These are phyloP conservation scores for Aphelenchoides besseyi DNA, from an alignment of 1,140 invertebrate genomes.

Conservation along the genomic window DNA sequence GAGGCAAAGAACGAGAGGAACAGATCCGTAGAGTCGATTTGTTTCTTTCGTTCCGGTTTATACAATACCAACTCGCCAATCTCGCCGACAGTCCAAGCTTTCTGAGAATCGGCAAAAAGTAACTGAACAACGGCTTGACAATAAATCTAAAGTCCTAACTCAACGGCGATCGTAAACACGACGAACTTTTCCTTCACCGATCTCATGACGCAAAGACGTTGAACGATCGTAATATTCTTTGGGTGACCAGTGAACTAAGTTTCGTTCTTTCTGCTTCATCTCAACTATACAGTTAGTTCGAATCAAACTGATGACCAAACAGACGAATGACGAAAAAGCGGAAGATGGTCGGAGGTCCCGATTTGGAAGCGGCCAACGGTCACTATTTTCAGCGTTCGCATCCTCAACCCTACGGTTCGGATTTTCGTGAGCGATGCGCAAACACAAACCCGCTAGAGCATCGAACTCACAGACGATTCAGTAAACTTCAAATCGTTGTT, in stretches of 20 bases:
- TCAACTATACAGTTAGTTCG: neutral
- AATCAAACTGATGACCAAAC: neutral
- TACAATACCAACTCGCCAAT: constrained; percentile 13
- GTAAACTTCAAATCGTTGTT: no score
- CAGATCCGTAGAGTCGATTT: constrained; percentile 10
- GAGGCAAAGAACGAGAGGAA: constrained; percentile 23
- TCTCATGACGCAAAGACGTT: neutral
- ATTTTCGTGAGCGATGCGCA: no score
- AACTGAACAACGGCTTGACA: constrained; percentile 20
- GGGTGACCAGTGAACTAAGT: constrained; percentile 18
- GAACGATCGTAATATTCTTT: constrained; percentile 2
- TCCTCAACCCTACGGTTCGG: no score
- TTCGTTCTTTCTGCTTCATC: constrained; percentile 3
- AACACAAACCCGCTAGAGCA: no score
- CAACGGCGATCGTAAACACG: neutral
- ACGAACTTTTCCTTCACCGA: constrained; percentile 8
- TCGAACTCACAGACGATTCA: no score
- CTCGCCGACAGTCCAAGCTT: neutral
- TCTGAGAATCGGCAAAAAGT: constrained; percentile 3
- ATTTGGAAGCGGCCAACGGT: no score
- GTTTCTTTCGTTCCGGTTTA: neutral
- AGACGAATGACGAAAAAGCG: neutral
- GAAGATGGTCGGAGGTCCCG: neutral
- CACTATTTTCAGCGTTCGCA: no score
- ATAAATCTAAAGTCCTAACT: constrained; percentile 12